phyloP scores from a whole-genome alignment of 1,140 invertebrate species.

The Bombus waltoni region DNA sequence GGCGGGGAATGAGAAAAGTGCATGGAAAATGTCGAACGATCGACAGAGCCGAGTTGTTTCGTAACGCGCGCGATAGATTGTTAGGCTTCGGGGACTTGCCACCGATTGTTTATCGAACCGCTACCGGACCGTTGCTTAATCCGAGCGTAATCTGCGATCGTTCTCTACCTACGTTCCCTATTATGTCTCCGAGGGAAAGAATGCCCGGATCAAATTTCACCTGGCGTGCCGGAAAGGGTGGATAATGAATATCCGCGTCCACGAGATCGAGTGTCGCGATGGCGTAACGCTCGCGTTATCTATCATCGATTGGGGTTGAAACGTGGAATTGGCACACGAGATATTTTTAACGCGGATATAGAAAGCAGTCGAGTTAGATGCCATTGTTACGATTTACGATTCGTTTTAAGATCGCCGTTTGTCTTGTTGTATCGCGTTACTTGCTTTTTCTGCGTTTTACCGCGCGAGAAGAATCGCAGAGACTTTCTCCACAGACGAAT shows the following conservation, averaged over 20 bases:
- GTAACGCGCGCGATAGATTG: constrained; percentile 40
- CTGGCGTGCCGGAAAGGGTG: neutral
- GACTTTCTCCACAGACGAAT: too few relatives aligned
- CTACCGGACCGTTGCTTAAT: constrained; percentile 52
- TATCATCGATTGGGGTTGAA: neutral
- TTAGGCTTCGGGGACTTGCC: constrained; percentile 1
- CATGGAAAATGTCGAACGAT: constrained; percentile 51
- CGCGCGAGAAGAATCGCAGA: too few relatives aligned
- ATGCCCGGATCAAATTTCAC: constrained; percentile 38
- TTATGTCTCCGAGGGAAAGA: constrained; percentile 45
- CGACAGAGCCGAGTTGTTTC: constrained; percentile 24
- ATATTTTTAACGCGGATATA: neutral
- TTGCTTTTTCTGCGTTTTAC: too few relatives aligned
- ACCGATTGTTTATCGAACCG: constrained; percentile 54
- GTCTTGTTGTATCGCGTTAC: too few relatives aligned
- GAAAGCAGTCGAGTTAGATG: neutral
- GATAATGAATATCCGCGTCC: constrained; percentile 4
- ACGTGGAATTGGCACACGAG: neutral
- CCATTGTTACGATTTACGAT: neutral
- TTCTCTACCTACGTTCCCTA: constrained; percentile 40
- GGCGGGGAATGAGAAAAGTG: neutral
- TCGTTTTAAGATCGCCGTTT: neutral
- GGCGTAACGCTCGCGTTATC: neutral
- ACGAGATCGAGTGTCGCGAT: neutral
- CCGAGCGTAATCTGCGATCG: constrained; percentile 41